Evolutionary conservation across 53 echinoderm and acorn worm species (phyloP).

Genomic region (Holothuria leucospilota): DNA sequence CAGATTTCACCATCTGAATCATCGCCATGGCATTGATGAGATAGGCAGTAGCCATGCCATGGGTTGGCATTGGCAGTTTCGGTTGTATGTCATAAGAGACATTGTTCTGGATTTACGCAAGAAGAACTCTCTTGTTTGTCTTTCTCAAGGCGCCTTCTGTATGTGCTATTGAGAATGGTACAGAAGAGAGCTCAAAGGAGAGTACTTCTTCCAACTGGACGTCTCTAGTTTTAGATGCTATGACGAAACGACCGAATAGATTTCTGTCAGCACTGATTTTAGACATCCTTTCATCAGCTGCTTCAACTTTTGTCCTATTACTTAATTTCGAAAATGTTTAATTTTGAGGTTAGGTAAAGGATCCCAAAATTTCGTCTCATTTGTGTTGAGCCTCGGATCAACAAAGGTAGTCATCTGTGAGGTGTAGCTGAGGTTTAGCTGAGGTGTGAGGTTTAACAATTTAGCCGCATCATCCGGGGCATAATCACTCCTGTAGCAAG

Average conservation of each 20-base stretch:
- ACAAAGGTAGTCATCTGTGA: conserved; percentile 18
- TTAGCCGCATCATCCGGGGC: not conserved
- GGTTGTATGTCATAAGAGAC: not conserved
- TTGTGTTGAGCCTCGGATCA: conserved; percentile 15
- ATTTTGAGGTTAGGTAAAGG: not conserved
- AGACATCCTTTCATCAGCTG: not conserved
- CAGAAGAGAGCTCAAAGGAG: not conserved
- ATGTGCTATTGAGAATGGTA: conserved; percentile 2
- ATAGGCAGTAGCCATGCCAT: conserved; percentile 14
- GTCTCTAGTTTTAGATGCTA: not conserved
- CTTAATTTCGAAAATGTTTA: not conserved
- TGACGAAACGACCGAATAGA: not conserved
- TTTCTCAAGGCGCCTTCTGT: not conserved
- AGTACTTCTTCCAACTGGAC: not conserved
- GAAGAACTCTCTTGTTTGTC: not conserved
- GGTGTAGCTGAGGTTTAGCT: not conserved
- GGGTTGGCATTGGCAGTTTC: not conserved
- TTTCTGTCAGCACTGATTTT: conserved; percentile 9
- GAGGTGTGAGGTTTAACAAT: too few relatives aligned
- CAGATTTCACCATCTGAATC: conserved; percentile 20
- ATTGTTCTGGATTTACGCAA: not conserved
- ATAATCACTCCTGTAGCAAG: not conserved
- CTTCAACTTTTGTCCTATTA: conserved; percentile 3
- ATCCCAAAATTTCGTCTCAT: conserved; percentile 13
- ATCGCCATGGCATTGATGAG: conserved; percentile 3